Conservation (phyloP, 2,888 invertebrate species). For the Caenorhabditis macrosperma region DNA sequence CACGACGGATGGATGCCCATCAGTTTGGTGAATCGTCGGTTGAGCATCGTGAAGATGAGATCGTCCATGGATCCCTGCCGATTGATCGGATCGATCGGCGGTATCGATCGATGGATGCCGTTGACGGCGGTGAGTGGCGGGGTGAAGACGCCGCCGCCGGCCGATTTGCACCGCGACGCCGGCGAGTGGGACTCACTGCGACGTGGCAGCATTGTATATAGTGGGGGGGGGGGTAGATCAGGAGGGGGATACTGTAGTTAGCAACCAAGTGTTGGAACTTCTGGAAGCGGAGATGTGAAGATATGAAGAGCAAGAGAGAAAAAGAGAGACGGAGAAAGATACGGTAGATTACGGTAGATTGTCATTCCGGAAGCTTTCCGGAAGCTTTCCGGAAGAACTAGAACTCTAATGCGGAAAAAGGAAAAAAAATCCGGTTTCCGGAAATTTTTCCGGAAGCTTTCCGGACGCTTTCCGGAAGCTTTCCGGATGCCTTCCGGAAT, state of each 20-base stretch:
- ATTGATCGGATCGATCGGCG: slow-evolving; percentile 25
- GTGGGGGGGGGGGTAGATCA: not conserved
- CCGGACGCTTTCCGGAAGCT: too few relatives aligned
- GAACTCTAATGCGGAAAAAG: too few relatives aligned
- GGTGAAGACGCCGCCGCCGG: slow-evolving; percentile 9
- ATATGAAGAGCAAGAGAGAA: too few relatives aligned
- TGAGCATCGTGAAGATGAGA: slow-evolving; percentile 46
- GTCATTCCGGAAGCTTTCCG: too few relatives aligned
- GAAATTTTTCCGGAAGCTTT: too few relatives aligned
- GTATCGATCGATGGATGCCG: slow-evolving; percentile 36
- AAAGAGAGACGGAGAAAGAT: too few relatives aligned
- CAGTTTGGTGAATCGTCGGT: slow-evolving; percentile 20
- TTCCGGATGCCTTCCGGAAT: too few relatives aligned
- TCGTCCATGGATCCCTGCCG: slow-evolving; percentile 50
- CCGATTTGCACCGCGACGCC: slow-evolving; percentile 45
- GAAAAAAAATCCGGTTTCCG: too few relatives aligned
- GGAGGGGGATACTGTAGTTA: not conserved
- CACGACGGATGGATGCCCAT: slow-evolving; percentile 17
- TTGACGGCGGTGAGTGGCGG: slow-evolving; percentile 25
- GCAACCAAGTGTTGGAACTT: too few relatives aligned
- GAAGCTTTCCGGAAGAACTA: too few relatives aligned
- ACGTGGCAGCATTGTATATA: slow-evolving; percentile 42
- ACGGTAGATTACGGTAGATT: too few relatives aligned
- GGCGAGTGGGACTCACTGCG: slow-evolving; percentile 59
- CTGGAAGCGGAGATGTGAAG: too few relatives aligned